Percentiles rank a stretch among this genome's conserved stretches.
Conservation (phyloP, 2,888 invertebrate genomes). For the Sclerodermus sp. region DNA sequence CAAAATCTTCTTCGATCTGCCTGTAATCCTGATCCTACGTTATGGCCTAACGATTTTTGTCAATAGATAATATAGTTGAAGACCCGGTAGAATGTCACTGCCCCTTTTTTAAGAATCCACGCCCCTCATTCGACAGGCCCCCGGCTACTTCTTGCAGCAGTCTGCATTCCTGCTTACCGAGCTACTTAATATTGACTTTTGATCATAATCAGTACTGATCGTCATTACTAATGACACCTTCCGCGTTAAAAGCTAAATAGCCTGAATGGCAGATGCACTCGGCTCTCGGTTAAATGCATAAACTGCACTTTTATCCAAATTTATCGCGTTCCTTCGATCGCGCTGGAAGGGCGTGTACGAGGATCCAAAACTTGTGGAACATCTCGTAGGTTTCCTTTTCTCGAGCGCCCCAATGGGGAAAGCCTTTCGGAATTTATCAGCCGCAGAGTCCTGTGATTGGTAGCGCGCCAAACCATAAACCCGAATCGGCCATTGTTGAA, state of each 20-base stretch:
- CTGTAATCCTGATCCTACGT: slow-evolving; percentile 31
- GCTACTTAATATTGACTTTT: slow-evolving; percentile 29
- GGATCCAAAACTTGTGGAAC: too few relatives aligned
- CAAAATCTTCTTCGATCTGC: slow-evolving; percentile 16
- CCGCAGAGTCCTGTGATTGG: too few relatives aligned
- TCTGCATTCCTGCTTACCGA: slow-evolving; percentile 21
- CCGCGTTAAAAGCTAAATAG: not conserved
- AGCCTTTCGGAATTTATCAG: too few relatives aligned
- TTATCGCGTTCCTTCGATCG: too few relatives aligned
- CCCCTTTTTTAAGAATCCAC: not conserved
- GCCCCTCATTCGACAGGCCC: slow-evolving; percentile 5
- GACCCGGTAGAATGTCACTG: not conserved
- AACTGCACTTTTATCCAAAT: too few relatives aligned
- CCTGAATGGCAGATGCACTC: too few relatives aligned
- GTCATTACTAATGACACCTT: slow-evolving; percentile 10
- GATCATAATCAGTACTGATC: slow-evolving; percentile 24
- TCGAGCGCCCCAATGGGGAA: too few relatives aligned
- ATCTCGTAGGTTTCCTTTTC: too few relatives aligned
- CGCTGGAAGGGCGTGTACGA: too few relatives aligned
- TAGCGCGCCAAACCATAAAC: too few relatives aligned
- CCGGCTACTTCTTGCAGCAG: slow-evolving; percentile 10
- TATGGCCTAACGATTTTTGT: slow-evolving; percentile 37
- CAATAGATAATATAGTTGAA: slow-evolving; percentile 13
- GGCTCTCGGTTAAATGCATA: too few relatives aligned
- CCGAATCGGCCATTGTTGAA: too few relatives aligned